These are phyloP conservation scores for Austrofundulus limnaeus DNA, from an alignment of 2,113 vertebrate genomes.

Conservation along the genomic window DNA sequence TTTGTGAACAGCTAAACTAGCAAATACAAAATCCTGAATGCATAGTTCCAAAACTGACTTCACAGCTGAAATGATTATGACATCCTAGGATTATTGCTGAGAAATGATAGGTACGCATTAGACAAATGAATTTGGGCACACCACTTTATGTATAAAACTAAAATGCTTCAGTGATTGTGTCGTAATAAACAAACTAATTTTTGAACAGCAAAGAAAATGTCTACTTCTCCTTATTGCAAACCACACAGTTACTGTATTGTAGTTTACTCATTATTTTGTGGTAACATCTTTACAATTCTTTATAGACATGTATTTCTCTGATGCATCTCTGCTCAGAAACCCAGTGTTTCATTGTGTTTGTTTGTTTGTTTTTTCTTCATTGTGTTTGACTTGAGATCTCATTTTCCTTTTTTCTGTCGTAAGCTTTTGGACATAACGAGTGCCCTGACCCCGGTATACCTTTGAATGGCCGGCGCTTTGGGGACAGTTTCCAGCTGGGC, in stretches of 20 bases:
- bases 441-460: constrained; percentile 96
- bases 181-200: too few species aligned
- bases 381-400: constrained; percentile 48
- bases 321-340: constrained; percentile 17
- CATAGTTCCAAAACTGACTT: not conserved
- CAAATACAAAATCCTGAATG: not conserved
- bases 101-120: not conserved
- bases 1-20: too few species aligned
- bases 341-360: too few species aligned
- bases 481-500: constrained; percentile 93
- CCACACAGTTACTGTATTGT: too few species aligned
- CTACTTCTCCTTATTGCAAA: too few species aligned
- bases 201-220: too few species aligned
- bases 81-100: not conserved
- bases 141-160: not conserved
- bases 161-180: not conserved
- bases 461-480: constrained; percentile 92
- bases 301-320: too few species aligned
- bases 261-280: too few species aligned
- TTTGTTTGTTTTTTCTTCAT: too few species aligned
- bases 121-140: not conserved
- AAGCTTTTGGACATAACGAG: constrained; percentile 97
- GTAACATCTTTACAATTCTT: too few species aligned
- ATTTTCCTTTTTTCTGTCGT: constrained; percentile 54
- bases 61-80: not conserved